Conservation (phyloP, 2,113 vertebrate genomes). For the Arvicanthis niloticus region DNA sequence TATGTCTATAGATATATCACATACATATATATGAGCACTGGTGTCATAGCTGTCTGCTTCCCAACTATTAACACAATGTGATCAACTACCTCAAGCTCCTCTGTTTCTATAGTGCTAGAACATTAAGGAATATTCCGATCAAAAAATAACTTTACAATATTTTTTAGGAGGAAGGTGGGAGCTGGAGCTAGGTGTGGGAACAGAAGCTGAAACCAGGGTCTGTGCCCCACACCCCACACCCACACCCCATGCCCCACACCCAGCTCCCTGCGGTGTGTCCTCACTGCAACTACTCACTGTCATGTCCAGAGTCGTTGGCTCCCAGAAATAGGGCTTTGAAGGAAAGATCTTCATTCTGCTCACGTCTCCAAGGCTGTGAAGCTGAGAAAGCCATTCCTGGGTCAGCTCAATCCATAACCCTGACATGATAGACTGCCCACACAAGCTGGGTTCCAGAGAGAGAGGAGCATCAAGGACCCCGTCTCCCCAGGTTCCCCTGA, state of each 20-base stretch:
- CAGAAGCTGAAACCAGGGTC: background rate
- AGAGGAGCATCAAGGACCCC: background rate
- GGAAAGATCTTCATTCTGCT: background rate
- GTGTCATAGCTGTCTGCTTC: background rate
- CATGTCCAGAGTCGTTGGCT: background rate
- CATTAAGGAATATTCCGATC: background rate
- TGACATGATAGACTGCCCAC: background rate
- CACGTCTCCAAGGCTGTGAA: background rate
- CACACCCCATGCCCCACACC: background rate
- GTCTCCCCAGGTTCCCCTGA: background rate
- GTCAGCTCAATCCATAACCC: background rate
- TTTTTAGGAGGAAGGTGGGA: background rate
- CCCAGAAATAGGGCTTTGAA: accelerated
- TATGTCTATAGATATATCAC: no score
- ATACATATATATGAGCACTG: background rate
- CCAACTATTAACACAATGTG: background rate
- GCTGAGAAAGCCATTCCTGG: slow-evolving; percentile 31
- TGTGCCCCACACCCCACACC: background rate
- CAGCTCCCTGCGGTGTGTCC: background rate
- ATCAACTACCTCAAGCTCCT: background rate
- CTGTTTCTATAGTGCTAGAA: no score
- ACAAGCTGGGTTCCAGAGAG: background rate
- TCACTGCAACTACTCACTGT: background rate
- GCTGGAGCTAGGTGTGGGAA: background rate
- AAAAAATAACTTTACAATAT: background rate